phyloP scores from a whole-genome alignment of 2,797 vertebrate species.

The Neopelma chrysocephalum region DNA sequence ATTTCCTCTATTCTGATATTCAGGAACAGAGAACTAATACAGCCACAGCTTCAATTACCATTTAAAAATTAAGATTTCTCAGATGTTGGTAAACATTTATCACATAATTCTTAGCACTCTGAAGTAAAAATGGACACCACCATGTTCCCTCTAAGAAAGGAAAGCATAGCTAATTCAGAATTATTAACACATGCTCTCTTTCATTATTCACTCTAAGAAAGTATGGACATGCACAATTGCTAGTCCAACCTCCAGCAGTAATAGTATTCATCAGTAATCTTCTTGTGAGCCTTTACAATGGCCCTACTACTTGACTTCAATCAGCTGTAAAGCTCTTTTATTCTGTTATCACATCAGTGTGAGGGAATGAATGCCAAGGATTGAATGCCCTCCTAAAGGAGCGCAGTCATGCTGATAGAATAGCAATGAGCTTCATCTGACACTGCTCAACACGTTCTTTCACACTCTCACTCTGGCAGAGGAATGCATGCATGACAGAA shows the following conservation, averaged over 20 bases:
- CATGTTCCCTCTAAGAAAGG: not conserved
- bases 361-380: conserved; percentile 65
- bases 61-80: not conserved
- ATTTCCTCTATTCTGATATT: not conserved
- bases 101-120: not conserved
- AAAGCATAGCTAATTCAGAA: not conserved
- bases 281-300: conserved; percentile 48
- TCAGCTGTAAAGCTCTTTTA: conserved; percentile 73
- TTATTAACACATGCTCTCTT: conserved; percentile 6
- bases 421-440: conserved; percentile 60
- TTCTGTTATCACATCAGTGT: conserved; percentile 70
- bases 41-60: not conserved
- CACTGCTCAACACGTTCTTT: not conserved
- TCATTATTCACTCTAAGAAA: conserved; percentile 31
- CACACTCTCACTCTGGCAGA: not conserved
- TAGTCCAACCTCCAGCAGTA: conserved; percentile 49
- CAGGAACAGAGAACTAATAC: not conserved
- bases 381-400: conserved; percentile 62
- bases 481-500: conserved; percentile 26
- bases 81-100: not conserved
- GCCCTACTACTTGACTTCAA: conserved; percentile 72
- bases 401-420: conserved; percentile 10
- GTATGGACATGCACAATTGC: conserved; percentile 25
- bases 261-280: conserved; percentile 64
- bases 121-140: not conserved